Conservation (phyloP, 2,113 vertebrate species). For the Kobus ellipsiprymnus region DNA sequence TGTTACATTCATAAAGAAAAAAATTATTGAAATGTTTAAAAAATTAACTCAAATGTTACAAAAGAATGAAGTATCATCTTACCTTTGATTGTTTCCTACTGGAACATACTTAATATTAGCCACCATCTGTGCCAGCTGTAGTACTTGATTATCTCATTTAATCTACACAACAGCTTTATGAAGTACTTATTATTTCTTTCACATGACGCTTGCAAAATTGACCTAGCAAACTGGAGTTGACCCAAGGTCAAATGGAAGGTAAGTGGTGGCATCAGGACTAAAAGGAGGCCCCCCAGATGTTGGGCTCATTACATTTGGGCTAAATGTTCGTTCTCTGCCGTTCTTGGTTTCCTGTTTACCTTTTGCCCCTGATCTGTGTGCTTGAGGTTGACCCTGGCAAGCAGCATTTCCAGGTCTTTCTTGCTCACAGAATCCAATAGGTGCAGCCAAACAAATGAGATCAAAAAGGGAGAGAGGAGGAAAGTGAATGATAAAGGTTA, state of each 20-base stretch:
- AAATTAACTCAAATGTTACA: background rate
- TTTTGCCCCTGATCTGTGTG: background rate
- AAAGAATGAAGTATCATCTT: background rate
- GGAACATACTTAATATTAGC: background rate
- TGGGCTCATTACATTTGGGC: background rate
- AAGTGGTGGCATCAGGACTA: background rate
- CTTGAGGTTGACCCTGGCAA: background rate
- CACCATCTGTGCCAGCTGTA: background rate
- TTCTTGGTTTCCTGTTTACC: background rate
- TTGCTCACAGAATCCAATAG: background rate
- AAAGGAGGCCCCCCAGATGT: background rate
- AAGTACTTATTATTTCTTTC: background rate
- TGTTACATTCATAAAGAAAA: background rate
- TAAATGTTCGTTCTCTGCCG: background rate
- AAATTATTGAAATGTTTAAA: background rate
- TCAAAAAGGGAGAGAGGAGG: background rate
- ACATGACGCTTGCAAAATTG: background rate
- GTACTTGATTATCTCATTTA: background rate
- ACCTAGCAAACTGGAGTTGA: background rate
- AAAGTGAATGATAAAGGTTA: background rate
- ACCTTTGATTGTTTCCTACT: background rate
- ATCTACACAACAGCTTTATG: background rate
- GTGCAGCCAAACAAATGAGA: background rate
- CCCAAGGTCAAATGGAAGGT: background rate
- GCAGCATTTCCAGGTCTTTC: background rate